A percentile compares a stretch with the other conserved stretches of the same genome.
Evolutionary conservation across 2,113 vertebrate species (phyloP).

Genomic region (Dolichotis patagonum): DNA sequence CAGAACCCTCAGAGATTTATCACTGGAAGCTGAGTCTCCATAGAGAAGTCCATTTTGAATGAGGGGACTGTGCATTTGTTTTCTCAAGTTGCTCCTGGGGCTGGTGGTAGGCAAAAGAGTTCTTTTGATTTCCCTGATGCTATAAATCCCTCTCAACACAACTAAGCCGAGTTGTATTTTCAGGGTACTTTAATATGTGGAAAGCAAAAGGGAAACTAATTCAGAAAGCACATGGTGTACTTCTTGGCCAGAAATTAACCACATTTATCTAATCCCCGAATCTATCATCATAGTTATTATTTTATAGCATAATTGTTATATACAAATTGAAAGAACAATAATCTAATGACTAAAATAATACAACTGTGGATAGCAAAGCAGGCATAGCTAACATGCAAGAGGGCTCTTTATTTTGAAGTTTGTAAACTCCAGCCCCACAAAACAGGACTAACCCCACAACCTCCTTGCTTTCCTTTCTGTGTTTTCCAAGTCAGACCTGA

Average conservation of each 20-base stretch:
- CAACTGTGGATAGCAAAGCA: neutral
- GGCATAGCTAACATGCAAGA: neutral
- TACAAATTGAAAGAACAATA: neutral
- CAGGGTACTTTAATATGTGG: neutral
- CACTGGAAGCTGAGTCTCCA: neutral
- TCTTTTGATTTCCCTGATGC: neutral
- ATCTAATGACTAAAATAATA: neutral
- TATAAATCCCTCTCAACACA: neutral
- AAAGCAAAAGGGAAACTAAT: neutral
- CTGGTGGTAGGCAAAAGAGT: neutral
- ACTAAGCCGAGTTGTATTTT: neutral
- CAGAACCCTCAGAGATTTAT: neutral
- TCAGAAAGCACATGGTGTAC: neutral
- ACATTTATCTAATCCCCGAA: neutral
- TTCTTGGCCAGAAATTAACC: neutral
- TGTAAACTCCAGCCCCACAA: neutral
- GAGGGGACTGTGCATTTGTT: slow-evolving; percentile 1
- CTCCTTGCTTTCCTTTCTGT: neutral
- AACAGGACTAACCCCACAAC: neutral
- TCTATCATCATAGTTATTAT: neutral
- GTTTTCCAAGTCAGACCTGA: neutral
- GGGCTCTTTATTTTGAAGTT: neutral
- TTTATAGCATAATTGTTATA: neutral
- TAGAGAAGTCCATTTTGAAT: neutral
- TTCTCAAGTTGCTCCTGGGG: neutral